These are phyloP conservation scores for Pituophis catenifer DNA, from an alignment of 2,113 vertebrate species.

Conservation along the genomic window DNA sequence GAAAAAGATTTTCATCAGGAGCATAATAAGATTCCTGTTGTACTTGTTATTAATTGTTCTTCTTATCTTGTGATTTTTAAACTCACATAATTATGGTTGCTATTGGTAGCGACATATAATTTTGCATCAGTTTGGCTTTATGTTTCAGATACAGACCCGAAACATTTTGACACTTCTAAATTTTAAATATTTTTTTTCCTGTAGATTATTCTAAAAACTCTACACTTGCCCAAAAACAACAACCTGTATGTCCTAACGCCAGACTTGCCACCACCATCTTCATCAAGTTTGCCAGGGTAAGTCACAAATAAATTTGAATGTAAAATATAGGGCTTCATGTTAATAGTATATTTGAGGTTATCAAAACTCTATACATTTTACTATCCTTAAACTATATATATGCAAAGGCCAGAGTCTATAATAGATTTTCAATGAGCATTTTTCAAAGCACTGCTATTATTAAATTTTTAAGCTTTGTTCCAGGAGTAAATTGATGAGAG, in stretches of 20 bases:
- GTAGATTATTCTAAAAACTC: conserved; percentile 90
- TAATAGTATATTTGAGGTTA: background rate
- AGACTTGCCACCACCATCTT: conserved; percentile 88
- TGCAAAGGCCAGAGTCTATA: background rate
- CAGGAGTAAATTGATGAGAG: background rate
- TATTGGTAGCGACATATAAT: background rate
- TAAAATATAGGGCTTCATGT: background rate
- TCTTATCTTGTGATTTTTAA: background rate
- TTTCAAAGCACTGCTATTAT: background rate
- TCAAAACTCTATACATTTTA: background rate
- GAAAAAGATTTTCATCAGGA: background rate
- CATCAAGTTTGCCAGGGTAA: conserved; percentile 93
- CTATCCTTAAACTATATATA: background rate
- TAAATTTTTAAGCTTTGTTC: background rate
- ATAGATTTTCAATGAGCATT: background rate
- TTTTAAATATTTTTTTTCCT: conserved; percentile 36
- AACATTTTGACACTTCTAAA: conserved; percentile 43
- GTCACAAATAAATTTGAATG: background rate
- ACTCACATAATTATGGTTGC: background rate
- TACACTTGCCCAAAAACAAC: conserved; percentile 99
- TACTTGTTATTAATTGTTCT: background rate
- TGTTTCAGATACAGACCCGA: background rate
- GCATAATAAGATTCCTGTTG: background rate
- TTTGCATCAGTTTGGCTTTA: background rate
- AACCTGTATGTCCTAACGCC: conserved; percentile 97